Percentiles rank a stretch among this genome's conserved stretches.
Evolutionary conservation across 2,797 vertebrate species (phyloP).

Genomic region (Molossus alvarezi): DNA sequence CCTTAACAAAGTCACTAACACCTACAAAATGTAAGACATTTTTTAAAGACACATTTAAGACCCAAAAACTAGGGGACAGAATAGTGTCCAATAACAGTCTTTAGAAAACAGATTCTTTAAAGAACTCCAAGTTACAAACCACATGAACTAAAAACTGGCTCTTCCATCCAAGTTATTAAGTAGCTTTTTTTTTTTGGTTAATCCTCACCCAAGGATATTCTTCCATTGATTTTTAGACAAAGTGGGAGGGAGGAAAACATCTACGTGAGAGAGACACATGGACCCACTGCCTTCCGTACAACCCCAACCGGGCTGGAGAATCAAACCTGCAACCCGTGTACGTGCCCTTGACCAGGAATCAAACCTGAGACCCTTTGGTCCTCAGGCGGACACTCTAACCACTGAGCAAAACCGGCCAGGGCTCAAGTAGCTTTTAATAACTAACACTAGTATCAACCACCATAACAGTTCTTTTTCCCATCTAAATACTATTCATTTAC

Average conservation of each 20-base stretch:
- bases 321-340: no score
- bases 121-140: conserved; percentile 47
- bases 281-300: no score
- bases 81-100: neutral
- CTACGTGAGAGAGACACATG: no score
- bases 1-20: conserved; percentile 29
- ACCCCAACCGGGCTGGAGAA: no score
- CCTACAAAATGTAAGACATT: conserved; percentile 41
- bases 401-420: no score
- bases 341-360: no score
- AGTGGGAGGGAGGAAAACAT: no score
- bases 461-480: conserved; percentile 21
- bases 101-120: conserved; percentile 64
- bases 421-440: conserved; percentile 66
- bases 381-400: no score
- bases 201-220: no score
- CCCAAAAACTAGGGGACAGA: conserved; percentile 39
- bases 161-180: conserved; percentile 43
- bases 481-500: conserved; percentile 41
- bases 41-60: conserved; percentile 43
- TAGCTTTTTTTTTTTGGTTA: conserved; percentile 44
- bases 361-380: no score
- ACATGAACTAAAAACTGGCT: conserved; percentile 43
- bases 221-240: no score
- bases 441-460: conserved; percentile 29